Base-by-base conservation (phyloP, 2,888 invertebrate genomes). In the Limulus polyphemus region DNA sequence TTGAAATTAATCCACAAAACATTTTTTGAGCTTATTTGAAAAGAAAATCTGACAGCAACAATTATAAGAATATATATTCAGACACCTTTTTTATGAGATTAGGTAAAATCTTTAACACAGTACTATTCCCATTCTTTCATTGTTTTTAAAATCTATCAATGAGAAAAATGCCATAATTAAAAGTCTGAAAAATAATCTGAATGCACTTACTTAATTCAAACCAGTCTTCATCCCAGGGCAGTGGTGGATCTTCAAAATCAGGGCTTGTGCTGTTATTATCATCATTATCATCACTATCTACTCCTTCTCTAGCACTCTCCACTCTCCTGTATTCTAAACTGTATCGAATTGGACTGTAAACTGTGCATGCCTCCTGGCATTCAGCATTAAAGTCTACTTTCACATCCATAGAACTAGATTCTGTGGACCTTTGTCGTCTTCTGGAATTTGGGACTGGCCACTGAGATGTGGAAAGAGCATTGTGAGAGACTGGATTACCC, bases 241-340 rank as follows among this genome's bases (percentile, higher is more conserved):
- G 54, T 17, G 63, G 47, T 14, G 65, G 65, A 55, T 67, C 67
- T 50, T 67, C 67, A 56, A 65, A 65, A 49, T 65, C 67, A 52
- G 65, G 63, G 46, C 63, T 63, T 1, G 67, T 62, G 54, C 64
- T 62, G 11, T 61, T 58, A 47, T 64, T 62, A 3, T 49, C 47
- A 32, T 60, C 61, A 47, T 62, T 62, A 14, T 58, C 61, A n/a
- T 60, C 57, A 17, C 57, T 55, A 5, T 54, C 47, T 52, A 55
- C 17, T 3, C 32, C 32, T 32, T 62, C 60, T 54, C 32, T 11
- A 13, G 61, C 65, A 17, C 58, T 61, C 73, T 81, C 81, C 1
- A 79, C 81, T 72, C 78, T 77, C 14, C 83, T 78, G 70, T 83
- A 84, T 66, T 84, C 83, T 47, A 82, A 80, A 68, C 81, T 81